Conservation (phyloP, 2,113 vertebrate genomes). For the Campylomormyrus tamandua region DNA sequence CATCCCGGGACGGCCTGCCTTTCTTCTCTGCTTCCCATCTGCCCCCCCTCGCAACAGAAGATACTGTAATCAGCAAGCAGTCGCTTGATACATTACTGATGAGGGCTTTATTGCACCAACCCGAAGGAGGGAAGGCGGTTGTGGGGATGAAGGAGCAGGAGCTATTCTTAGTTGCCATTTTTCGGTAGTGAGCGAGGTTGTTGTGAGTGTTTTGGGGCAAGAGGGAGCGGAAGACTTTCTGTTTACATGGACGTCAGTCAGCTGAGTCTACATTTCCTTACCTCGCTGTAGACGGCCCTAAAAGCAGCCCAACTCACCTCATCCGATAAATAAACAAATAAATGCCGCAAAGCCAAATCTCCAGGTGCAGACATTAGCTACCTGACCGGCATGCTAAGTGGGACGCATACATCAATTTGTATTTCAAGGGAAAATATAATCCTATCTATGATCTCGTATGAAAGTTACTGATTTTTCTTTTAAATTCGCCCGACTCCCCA, state of each 20-base stretch:
- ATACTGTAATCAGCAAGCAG: constrained; percentile 43
- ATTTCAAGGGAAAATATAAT: constrained; percentile 7
- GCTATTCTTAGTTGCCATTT: neutral
- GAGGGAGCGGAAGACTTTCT: neutral
- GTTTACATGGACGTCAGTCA: constrained; percentile 12
- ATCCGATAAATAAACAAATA: neutral
- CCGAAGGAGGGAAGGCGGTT: constrained; percentile 32
- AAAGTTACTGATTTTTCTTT: neutral
- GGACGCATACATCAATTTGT: neutral
- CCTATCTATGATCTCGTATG: neutral
- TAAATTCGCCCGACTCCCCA: neutral
- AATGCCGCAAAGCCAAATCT: neutral
- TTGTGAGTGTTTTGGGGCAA: neutral
- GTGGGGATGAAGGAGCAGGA: constrained; percentile 13
- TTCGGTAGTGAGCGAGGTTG: neutral
- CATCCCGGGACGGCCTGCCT: constrained; percentile 28
- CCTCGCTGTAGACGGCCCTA: neutral
- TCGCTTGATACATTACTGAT: constrained; percentile 54
- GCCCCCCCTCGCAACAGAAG: constrained; percentile 11
- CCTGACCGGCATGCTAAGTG: neutral
- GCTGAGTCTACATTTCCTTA: neutral
- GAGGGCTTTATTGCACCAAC: constrained; percentile 38
- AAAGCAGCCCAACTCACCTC: neutral
- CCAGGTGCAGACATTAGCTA: neutral
- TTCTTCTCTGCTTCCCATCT: constrained; percentile 23